Percentiles rank a stretch among this genome's conserved stretches.
Conservation (phyloP, 2,888 invertebrate genomes). For the Serrognathus titanus region DNA sequence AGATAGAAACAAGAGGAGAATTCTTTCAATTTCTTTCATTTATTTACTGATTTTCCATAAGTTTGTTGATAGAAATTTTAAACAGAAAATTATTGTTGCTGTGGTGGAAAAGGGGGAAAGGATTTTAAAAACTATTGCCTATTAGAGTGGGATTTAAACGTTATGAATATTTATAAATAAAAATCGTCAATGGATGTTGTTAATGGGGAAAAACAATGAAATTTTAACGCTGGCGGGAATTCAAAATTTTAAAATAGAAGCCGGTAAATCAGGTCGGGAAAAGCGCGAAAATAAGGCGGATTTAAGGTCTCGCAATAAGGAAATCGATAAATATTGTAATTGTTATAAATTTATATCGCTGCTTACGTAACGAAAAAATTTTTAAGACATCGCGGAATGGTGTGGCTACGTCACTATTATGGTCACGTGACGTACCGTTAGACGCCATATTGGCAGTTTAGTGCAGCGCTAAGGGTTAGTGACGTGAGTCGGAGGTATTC, state of each 20-base stretch:
- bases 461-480: slow-evolving; percentile 52
- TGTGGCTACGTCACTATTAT: slow-evolving; percentile 51
- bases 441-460: slow-evolving; percentile 59
- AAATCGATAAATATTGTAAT: slow-evolving; percentile 24
- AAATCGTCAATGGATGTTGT: no score
- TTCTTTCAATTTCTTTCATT: no score
- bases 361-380: slow-evolving; percentile 49
- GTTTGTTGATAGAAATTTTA: no score
- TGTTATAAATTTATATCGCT: slow-evolving; percentile 27
- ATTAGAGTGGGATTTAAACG: no score
- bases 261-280: background rate
- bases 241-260: slow-evolving; percentile 20
- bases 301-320: background rate
- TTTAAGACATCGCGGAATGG: slow-evolving; percentile 44
- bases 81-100: no score
- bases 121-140: no score
- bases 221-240: slow-evolving; percentile 21
- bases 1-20: no score
- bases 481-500: slow-evolving; percentile 40
- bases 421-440: slow-evolving; percentile 57
- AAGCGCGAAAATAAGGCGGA: background rate
- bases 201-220: no score
- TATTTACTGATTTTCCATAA: no score
- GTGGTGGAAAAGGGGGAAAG: no score
- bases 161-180: no score